Evolutionary conservation across 2,888 invertebrate species (phyloP), one percentile per base, ranked within the genome.

Genomic region (Drosophila nigritarsus): DNA sequence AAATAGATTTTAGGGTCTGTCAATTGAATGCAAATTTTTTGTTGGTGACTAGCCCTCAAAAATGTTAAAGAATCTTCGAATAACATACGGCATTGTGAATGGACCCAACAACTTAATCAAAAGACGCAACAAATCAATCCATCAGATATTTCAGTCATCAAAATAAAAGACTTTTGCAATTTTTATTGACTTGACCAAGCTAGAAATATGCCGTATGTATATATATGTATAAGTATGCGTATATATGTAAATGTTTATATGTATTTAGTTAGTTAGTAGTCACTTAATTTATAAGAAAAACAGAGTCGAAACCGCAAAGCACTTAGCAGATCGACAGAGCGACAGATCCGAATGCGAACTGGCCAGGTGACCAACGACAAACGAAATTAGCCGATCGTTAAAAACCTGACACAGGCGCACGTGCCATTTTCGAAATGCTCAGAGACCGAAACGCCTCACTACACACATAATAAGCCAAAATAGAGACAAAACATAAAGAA

Each of bases 321-420:
- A 80, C 73, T 80, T 77, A 76, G 72, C 83, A 72, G 72, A 66
- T 61, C 63, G 50, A 55, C 73, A 68, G 67, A 65, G 60, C 59
- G 73, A 69, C 45, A 38, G 56, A 38, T 29, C 20, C n/a, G 29
- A 29, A 29, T 20, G 27, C 20, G 42, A 56, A 30, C 45, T 30
- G 18, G 56, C 29, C 40, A 40, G 27, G n/a, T 20, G 51, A 71
- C 59, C 58, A 51, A 49, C 63, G 29, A 58, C 71, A 27, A 67
- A 70, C 72, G 69, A 87, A 89, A 82, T 87, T 87, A 89, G 80
- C 76, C 79, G 81, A 83, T 87, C 90, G 90, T 86, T 86, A 89
- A 87, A 87, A 88, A 87, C 88, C 83, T 78, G 87, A 86, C 87
- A 90, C 88, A 89, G 78, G 73, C 90, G 89, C 87, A 87, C 87